A percentile compares a stretch with the other conserved stretches of the same genome.
phyloP scores from a whole-genome alignment of 2,113 vertebrate genomes.

The Elanus axillaris region DNA sequence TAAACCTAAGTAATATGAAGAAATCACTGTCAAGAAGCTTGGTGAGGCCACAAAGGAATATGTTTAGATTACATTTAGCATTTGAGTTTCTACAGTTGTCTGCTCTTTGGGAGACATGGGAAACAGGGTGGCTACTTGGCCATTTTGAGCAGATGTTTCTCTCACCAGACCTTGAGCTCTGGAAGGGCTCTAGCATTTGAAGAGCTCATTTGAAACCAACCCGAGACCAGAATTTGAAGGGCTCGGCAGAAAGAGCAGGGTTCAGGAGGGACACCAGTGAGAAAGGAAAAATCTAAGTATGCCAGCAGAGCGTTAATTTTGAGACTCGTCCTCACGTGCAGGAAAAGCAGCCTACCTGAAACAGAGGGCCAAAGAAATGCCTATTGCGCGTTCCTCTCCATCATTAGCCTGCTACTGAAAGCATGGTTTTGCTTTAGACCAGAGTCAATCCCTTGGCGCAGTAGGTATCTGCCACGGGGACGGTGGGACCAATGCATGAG shows the following conservation, averaged over 20 bases:
- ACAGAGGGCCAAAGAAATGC: background rate
- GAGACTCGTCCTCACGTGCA: accelerated
- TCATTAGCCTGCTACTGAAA: background rate
- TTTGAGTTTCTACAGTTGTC: background rate
- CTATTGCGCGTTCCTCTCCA: background rate
- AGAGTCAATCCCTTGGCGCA: background rate
- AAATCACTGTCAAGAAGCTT: background rate
- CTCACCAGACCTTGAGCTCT: background rate
- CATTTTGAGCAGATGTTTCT: background rate
- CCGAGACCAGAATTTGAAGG: background rate
- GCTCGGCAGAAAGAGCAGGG: background rate
- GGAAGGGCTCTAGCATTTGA: background rate
- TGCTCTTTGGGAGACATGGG: background rate
- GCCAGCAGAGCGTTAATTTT: background rate
- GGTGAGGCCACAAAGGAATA: background rate
- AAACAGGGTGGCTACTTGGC: background rate
- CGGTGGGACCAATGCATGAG: background rate
- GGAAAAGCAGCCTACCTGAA: background rate
- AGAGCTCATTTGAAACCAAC: background rate
- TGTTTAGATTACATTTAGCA: background rate
- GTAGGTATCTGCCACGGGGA: background rate
- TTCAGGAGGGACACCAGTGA: background rate
- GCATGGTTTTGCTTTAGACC: accelerated
- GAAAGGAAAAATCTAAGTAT: background rate
- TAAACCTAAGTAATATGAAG: background rate